These are phyloP conservation scores for Eumeta japonica DNA, from an alignment of 1,140 invertebrate species.

Conservation along the genomic window DNA sequence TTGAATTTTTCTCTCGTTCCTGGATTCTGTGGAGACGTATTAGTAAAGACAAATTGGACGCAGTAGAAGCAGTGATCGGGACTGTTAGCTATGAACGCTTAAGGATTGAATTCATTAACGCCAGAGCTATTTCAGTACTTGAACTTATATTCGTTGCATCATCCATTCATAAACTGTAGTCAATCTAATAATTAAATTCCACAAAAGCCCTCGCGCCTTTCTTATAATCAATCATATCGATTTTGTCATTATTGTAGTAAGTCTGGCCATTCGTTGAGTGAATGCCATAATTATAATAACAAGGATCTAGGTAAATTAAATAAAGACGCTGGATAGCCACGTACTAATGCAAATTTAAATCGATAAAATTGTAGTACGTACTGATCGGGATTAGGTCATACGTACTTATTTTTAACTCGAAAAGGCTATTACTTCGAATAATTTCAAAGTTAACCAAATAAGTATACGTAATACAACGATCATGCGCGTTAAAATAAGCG, in stretches of 20 bases:
- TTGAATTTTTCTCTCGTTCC: constrained; percentile 11
- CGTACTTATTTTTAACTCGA: constrained; percentile 7
- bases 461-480: constrained; percentile 1
- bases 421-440: constrained; percentile 5
- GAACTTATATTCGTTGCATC: constrained; percentile 20
- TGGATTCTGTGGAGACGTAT: constrained; percentile 14
- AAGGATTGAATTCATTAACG: constrained; percentile 17
- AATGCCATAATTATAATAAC: background rate
- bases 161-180: constrained; percentile 8
- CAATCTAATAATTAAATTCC: background rate
- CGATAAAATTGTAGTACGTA: constrained; percentile 4
- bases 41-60: constrained; percentile 12
- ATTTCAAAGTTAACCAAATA: constrained; percentile 4
- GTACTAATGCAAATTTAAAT: background rate
- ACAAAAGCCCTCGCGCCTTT: background rate
- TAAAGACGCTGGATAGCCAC: background rate
- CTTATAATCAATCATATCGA: background rate
- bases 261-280: too few relatives aligned
- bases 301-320: background rate
- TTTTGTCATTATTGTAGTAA: too few relatives aligned
- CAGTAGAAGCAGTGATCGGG: constrained; percentile 16
- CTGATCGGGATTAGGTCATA: constrained; percentile 7
- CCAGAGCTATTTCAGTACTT: constrained; percentile 13
- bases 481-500: too few relatives aligned
- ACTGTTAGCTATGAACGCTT: constrained; percentile 9